Percentiles rank a stretch among this genome's conserved stretches.
These are phyloP conservation scores for Dinoponera quadriceps DNA, from an alignment of 1,140 invertebrate species.

Conservation along the genomic window DNA sequence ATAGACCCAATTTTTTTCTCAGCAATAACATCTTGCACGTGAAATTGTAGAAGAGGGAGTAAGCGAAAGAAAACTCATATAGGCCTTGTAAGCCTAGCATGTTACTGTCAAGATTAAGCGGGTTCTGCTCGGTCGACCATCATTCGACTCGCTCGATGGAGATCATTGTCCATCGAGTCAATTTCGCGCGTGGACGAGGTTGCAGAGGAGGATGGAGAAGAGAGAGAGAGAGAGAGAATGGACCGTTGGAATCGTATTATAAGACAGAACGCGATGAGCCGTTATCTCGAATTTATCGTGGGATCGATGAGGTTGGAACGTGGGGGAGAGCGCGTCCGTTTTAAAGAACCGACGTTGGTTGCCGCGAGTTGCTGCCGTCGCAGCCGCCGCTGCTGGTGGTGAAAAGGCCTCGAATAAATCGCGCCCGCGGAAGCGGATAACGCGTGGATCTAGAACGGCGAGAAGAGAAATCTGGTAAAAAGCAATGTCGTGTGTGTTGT, in stretches of 20 bases:
- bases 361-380: not conserved
- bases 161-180: slow-evolving; percentile 20
- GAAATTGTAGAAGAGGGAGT: too few relatives aligned
- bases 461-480: slow-evolving; percentile 58
- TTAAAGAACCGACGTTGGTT: slow-evolving; percentile 43
- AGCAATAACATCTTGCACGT: too few relatives aligned
- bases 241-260: slow-evolving; percentile 16
- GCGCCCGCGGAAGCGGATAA: slow-evolving; percentile 56
- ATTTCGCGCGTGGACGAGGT: slow-evolving; percentile 30
- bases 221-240: not conserved
- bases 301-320: slow-evolving; percentile 36
- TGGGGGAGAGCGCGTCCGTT: slow-evolving; percentile 8
- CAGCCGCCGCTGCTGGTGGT: slow-evolving; percentile 5
- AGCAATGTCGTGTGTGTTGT: slow-evolving; percentile 60
- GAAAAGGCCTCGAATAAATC: slow-evolving; percentile 53
- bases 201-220: not conserved
- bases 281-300: slow-evolving; percentile 65
- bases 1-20: too few relatives aligned
- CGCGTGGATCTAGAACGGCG: slow-evolving; percentile 53
- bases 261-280: slow-evolving; percentile 51
- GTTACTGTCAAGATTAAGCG: slow-evolving; percentile 70
- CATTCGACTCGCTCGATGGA: not conserved
- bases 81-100: too few relatives aligned
- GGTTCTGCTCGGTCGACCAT: not conserved
- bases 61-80: too few relatives aligned